Percentiles rank a stretch among this genome's conserved stretches.
These are phyloP conservation scores for Platynereis dumerilii DNA, from an alignment of 2,888 invertebrate species.

Conservation along the genomic window DNA sequence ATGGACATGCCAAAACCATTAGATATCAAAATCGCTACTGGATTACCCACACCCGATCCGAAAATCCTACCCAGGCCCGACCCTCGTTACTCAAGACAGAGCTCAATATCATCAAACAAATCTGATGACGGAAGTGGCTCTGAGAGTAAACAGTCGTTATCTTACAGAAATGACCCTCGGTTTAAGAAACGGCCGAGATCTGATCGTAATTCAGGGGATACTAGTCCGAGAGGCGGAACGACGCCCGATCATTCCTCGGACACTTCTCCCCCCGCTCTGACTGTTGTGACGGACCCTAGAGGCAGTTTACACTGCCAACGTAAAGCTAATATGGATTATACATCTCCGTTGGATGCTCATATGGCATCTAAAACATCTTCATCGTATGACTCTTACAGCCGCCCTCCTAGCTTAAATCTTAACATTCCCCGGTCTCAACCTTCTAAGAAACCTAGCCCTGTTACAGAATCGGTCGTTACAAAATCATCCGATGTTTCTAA, in stretches of 20 bases:
- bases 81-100: too few species aligned
- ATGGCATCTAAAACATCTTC: too few species aligned
- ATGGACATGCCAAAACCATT: too few species aligned
- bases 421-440: not conserved
- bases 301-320: not conserved
- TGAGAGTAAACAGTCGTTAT: constrained; percentile 8
- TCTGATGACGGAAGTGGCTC: not conserved
- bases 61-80: too few species aligned
- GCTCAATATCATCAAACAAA: too few species aligned
- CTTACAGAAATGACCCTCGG: constrained; percentile 57
- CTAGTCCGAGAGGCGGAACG: too few species aligned
- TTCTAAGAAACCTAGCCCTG: too few species aligned
- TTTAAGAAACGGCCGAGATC: constrained; percentile 50
- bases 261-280: too few species aligned
- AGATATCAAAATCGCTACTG: too few species aligned
- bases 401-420: constrained; percentile 34
- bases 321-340: constrained; percentile 49
- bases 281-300: not conserved
- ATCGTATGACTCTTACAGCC: constrained; percentile 44
- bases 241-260: not conserved
- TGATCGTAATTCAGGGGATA: constrained; percentile 2
- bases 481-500: not conserved
- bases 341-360: constrained; percentile 49
- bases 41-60: too few species aligned
- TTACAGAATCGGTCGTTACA: too few species aligned